Percentiles rank a stretch among this genome's conserved stretches.
These are phyloP conservation scores for Tenrec ecaudatus DNA, from an alignment of 2,113 vertebrate genomes.

Conservation along the genomic window DNA sequence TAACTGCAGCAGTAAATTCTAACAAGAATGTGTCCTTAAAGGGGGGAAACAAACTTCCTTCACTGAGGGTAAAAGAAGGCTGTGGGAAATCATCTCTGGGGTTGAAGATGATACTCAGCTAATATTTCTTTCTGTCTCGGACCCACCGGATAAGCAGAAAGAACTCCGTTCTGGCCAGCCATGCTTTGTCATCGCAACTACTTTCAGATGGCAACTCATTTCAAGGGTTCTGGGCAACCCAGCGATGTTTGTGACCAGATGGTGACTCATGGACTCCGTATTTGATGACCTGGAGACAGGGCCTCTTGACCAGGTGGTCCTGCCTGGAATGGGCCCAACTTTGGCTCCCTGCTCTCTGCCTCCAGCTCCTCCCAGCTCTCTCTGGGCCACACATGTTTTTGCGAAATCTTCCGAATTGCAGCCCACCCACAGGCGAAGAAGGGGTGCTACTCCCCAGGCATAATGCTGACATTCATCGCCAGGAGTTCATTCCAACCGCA, in stretches of 20 bases:
- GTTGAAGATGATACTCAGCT: not conserved
- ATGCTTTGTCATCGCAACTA: not conserved
- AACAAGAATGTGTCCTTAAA: not conserved
- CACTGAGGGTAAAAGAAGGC: not conserved
- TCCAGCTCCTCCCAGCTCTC: not conserved
- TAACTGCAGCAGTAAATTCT: not conserved
- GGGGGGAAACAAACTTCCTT: not conserved
- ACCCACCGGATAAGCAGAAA: not conserved
- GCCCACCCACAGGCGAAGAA: not conserved
- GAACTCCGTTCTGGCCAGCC: not conserved
- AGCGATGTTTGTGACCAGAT: not conserved
- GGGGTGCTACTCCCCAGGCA: not conserved
- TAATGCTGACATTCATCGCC: not conserved
- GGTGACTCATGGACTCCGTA: not conserved
- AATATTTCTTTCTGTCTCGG: not conserved
- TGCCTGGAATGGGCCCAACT: not conserved
- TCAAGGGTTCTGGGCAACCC: not conserved
- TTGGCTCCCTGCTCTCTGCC: not conserved
- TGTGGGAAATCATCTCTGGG: not conserved
- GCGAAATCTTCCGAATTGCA: not conserved
- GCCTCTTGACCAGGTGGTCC: not conserved
- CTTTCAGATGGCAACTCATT: not conserved
- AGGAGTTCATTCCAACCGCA: not conserved
- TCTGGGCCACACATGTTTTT: too few species aligned
- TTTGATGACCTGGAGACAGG: not conserved